Percentiles rank a stretch among this genome's conserved stretches.
Evolutionary conservation across 1,140 invertebrate genomes (phyloP).

Genomic region (Phenacoccus solenopsis): DNA sequence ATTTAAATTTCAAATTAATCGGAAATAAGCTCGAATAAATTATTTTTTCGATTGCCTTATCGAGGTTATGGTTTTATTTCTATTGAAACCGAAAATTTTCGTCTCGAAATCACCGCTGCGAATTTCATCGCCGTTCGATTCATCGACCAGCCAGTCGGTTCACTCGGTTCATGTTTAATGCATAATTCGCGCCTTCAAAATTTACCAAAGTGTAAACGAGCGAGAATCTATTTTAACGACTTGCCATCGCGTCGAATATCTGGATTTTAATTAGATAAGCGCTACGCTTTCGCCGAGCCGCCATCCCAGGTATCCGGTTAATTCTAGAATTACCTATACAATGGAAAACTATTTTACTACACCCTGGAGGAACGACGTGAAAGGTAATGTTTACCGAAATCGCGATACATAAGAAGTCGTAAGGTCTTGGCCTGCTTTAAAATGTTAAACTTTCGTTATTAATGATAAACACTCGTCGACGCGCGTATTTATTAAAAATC

Average conservation of each 20-base stretch:
- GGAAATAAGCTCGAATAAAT: not conserved
- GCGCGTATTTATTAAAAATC: not conserved
- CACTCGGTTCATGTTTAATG: no score
- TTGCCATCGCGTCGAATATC: not conserved
- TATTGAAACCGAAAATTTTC: no score
- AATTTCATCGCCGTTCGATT: no score
- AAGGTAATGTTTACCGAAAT: not conserved
- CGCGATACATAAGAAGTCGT: not conserved
- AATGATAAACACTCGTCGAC: not conserved
- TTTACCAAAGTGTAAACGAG: no score
- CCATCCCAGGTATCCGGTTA: not conserved
- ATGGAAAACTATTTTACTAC: not conserved
- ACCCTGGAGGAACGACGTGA: not conserved
- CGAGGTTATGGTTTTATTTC: no score
- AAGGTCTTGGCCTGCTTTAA: not conserved
- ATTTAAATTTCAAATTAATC: not conserved
- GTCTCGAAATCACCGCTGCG: no score
- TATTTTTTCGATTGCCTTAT: not conserved
- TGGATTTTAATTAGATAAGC: slow-evolving; percentile 3
- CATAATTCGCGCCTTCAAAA: no score
- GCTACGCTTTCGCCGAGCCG: not conserved
- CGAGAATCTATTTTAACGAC: not conserved
- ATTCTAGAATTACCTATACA: not conserved
- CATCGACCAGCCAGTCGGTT: no score
- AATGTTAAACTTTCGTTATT: not conserved